Evolutionary conservation across 2,113 vertebrate species (phyloP), one percentile per base, ranked within the genome.

Genomic region (Platichthys stellatus): DNA sequence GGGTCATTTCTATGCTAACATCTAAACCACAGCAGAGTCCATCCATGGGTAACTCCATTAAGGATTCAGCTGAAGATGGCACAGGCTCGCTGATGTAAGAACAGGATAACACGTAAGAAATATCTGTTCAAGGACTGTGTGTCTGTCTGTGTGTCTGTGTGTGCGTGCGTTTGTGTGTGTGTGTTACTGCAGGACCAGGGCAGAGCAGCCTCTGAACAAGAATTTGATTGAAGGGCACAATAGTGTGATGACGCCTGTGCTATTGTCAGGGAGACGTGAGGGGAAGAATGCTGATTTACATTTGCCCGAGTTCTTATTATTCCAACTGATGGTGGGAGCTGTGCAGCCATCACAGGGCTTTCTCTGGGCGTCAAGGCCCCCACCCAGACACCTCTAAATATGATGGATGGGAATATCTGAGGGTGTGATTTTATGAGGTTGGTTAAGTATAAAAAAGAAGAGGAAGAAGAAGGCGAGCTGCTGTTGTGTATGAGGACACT

Each of bases 371-470:
- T 45, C 20, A 51, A 78, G 80, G 81, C 82, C 76, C 4, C 63
- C 35, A 24, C 74, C 76, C 82, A 90, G 74, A 78, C 54, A 66
- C 70, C 61, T 14, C 14, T 88, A 85, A 89, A 87, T 57, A 74
- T 86, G 86, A 89, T 80, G 73, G 87, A 87, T 88, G 81, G 45
- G 65, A 69, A 68, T 79, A 68, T 75, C 18, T 5, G 47, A 70
- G 62, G 84, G 70, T n/a, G 20, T 70, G 77, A 80, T 86, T 81
- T 76, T 79, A 77, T 43, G 72, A 76, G 47, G 68, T 80, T 70
- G 57, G 49, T 56, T 11, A 17, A 49, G 45, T 67, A 31, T 31
- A 31, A 31, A 31, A 31, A 31, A 31, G 6, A 54, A 72, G 51
- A 69, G 8, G 31, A 63, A 63, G 4, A 57, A 63, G 4, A 57